These are phyloP conservation scores for Rhorus exstirpatorius DNA, from an alignment of 2,888 invertebrate species.

Conservation along the genomic window DNA sequence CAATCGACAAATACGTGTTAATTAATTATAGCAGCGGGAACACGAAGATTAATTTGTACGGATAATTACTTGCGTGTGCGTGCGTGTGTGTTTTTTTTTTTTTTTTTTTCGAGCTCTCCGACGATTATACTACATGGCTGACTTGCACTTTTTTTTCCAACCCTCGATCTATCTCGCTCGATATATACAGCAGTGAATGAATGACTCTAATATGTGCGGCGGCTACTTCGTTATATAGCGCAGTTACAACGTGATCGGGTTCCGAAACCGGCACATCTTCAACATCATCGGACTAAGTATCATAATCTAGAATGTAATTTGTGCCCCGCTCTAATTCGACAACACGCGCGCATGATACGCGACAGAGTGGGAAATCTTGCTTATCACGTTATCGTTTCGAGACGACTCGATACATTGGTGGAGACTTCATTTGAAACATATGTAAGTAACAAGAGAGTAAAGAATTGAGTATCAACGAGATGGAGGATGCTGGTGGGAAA, in stretches of 20 bases:
- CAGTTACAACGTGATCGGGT: slow-evolving; percentile 26
- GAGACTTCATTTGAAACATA: too few species aligned
- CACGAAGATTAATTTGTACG: slow-evolving; percentile 65
- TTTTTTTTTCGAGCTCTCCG: slow-evolving; percentile 11
- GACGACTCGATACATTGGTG: too few species aligned
- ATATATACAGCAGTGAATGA: slow-evolving; percentile 1
- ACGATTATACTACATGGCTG: slow-evolving; percentile 51
- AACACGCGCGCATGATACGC: slow-evolving; percentile 17
- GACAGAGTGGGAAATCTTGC: slow-evolving; percentile 32
- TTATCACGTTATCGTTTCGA: slow-evolving; percentile 40
- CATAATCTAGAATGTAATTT: slow-evolving; percentile 56
- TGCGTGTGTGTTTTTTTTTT: slow-evolving; percentile 12
- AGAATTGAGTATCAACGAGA: slow-evolving; percentile 1
- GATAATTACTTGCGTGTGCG: slow-evolving; percentile 53
- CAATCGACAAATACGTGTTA: slow-evolving; percentile 50
- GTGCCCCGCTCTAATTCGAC: slow-evolving; percentile 63
- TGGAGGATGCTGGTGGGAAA: background rate
- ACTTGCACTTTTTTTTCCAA: slow-evolving; percentile 63
- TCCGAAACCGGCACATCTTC: slow-evolving; percentile 50
- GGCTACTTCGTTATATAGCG: slow-evolving; percentile 59
- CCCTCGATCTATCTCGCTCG: slow-evolving; percentile 46
- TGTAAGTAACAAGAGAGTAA: too few species aligned
- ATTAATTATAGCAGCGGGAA: slow-evolving; percentile 53
- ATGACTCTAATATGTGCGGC: slow-evolving; percentile 31
- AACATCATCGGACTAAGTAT: slow-evolving; percentile 44